Base-by-base conservation (phyloP, 2,797 vertebrate genomes). In the Hippocampus kuda region DNA sequence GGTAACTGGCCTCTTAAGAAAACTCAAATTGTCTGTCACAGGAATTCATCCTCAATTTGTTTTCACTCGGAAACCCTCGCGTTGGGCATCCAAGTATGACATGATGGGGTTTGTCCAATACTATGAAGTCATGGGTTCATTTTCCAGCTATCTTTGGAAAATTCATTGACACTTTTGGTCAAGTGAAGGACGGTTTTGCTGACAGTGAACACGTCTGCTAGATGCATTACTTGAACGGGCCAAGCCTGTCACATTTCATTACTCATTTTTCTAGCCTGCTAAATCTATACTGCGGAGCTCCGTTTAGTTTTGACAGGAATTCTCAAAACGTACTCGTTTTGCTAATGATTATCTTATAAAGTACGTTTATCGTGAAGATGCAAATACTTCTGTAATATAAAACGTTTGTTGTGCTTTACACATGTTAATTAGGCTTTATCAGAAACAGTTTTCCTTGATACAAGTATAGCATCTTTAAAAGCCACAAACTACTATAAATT, bases 151-250 rank as follows among this genome's bases (percentile, higher is more conserved):
- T 73, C 67, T 75, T 73, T 86, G 82, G 75, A 81, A 75, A 77
- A 78, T 68, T 76, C 75, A 75, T 63, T 59, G 82, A 86, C 84
- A 86, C 76, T 30, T 61, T 65, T 74, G 62, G 66, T 72, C 68
- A 75, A 84, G 75, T 75, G 72, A 75, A 80, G 84, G 78, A 75
- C 71, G 59, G 83, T 80, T 84, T 68, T 77, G 65, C 84, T 80
- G 79, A 84, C 79, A 82, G 64, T 76, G 69, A 76, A 85, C 65
- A 69, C 60, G 72, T 34, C 86, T 84, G 84, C 72, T 81, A 63
- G 76, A 83, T 86, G 83, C 86, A 87, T 88, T 84, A 85, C 74
- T 85, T 88, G 86, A 80, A 86, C 77, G 72, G 72, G 77, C 62
- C 80, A 72, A 74, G 77, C 61, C 79, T 77, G 85, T 86, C 88